A percentile compares a stretch with the other conserved stretches of the same genome.
Conservation (phyloP, 2,888 invertebrate genomes). For the Cynaeus angustus region DNA sequence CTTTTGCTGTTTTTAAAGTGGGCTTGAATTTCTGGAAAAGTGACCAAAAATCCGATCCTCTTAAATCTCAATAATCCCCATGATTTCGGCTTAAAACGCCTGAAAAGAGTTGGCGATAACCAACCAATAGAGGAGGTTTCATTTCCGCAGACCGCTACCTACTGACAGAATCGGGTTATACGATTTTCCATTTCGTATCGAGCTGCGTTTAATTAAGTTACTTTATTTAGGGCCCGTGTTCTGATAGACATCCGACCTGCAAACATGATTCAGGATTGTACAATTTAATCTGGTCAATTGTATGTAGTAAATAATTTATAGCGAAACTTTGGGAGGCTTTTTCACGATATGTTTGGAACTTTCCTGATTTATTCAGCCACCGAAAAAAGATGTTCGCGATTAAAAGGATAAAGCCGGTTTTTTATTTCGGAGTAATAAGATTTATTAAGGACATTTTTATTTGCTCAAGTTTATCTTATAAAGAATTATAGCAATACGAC, state of each 20-base stretch:
- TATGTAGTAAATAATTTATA: slow-evolving; percentile 36
- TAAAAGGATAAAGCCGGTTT: slow-evolving; percentile 15
- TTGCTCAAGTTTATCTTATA: slow-evolving; percentile 36
- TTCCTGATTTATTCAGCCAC: slow-evolving; percentile 21
- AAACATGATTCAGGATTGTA: slow-evolving; percentile 43
- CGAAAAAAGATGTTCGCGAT: slow-evolving; percentile 21
- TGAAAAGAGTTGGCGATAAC: slow-evolving; percentile 43
- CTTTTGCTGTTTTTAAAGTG: slow-evolving; percentile 17
- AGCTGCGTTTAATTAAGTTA: slow-evolving; percentile 47
- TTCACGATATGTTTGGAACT: neutral
- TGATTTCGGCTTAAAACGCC: slow-evolving; percentile 38
- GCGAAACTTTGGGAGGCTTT: slow-evolving; percentile 12
- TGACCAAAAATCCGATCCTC: slow-evolving; percentile 54
- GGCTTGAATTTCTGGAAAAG: slow-evolving; percentile 12
- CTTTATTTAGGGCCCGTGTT: slow-evolving; percentile 46
- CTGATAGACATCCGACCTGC: slow-evolving; percentile 43
- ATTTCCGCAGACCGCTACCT: slow-evolving; percentile 43
- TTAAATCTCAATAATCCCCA: slow-evolving; percentile 56
- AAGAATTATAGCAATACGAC: slow-evolving; percentile 31
- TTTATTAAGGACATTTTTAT: slow-evolving; percentile 41
- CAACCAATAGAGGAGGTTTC: slow-evolving; percentile 47
- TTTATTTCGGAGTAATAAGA: slow-evolving; percentile 20
- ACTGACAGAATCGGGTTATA: slow-evolving; percentile 42
- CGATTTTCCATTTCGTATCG: slow-evolving; percentile 45
- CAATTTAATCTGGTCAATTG: slow-evolving; percentile 40